A percentile compares a stretch with the other conserved stretches of the same genome.
phyloP scores from a whole-genome alignment of 2,113 vertebrate species.

The Empidonax alnorum region DNA sequence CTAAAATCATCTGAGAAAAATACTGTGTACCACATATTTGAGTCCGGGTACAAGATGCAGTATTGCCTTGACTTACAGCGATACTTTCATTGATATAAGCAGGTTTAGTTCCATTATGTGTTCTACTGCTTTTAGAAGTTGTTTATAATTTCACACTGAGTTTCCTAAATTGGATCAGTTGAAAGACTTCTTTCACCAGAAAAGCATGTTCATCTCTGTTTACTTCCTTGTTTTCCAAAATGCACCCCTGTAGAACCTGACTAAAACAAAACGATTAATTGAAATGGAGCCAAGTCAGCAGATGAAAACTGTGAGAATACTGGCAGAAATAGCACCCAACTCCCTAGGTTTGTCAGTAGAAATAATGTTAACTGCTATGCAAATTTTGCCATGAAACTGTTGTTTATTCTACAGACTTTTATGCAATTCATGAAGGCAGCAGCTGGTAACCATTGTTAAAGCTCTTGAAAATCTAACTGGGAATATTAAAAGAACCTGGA shows the following conservation, averaged over 20 bases:
- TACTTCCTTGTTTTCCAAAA: conserved; percentile 30
- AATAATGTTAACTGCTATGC: neutral
- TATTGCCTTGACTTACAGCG: neutral
- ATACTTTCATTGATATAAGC: neutral
- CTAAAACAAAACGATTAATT: conserved; percentile 24
- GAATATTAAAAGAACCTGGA: neutral
- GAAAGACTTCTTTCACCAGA: neutral
- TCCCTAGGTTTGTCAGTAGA: neutral
- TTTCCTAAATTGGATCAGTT: neutral
- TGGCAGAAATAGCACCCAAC: neutral
- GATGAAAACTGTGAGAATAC: conserved; percentile 2
- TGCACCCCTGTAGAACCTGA: neutral
- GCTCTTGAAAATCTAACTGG: neutral
- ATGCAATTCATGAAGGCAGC: neutral
- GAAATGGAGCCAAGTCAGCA: conserved; percentile 2
- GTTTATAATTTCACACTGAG: neutral
- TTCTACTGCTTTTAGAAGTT: neutral
- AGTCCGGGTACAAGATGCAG: neutral
- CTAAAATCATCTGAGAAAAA: neutral
- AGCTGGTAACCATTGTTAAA: conserved; percentile 5
- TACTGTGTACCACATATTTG: neutral
- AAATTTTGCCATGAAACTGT: neutral
- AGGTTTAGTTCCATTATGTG: neutral
- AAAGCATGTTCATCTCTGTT: neutral
- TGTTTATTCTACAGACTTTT: neutral